These are phyloP conservation scores for Mercenaria mercenaria DNA, from an alignment of 1,140 invertebrate genomes.

Conservation along the genomic window DNA sequence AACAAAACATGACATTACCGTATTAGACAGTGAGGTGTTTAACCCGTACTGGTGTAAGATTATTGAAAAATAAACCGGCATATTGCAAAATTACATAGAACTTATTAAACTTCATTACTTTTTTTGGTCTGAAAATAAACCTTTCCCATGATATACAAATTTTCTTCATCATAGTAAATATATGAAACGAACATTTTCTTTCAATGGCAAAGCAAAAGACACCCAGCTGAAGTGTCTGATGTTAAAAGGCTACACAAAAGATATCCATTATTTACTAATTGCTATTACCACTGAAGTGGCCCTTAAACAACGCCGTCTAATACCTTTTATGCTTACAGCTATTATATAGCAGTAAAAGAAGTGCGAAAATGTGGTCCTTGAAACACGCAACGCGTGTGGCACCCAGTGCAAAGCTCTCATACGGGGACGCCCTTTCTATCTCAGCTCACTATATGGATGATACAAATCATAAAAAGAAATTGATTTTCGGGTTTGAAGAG, in stretches of 20 bases:
- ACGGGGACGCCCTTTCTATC: neutral
- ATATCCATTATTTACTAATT: constrained; percentile 33
- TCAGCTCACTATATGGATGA: neutral
- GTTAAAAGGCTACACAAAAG: constrained; percentile 28
- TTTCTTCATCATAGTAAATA: neutral
- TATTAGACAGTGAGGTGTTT: no score
- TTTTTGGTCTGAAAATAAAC: neutral
- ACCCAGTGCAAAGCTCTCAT: constrained; percentile 12
- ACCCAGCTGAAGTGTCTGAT: neutral
- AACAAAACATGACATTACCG: no score
- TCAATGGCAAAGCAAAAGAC: neutral
- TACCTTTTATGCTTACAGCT: constrained; percentile 31
- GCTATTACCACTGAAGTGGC: neutral
- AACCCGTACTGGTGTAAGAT: no score
- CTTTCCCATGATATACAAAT: neutral
- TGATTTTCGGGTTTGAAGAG: neutral
- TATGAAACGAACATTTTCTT: constrained; percentile 12
- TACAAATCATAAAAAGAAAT: constrained; percentile 1
- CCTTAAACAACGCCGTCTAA: neutral
- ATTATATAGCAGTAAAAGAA: neutral
- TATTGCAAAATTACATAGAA: no score
- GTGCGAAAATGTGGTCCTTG: constrained; percentile 10
- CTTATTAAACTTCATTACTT: no score
- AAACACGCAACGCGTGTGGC: neutral
- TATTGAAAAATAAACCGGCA: no score